A percentile compares a stretch with the other conserved stretches of the same genome.
phyloP scores from a whole-genome alignment of 2,113 vertebrate species.

The Meriones unguiculatus region DNA sequence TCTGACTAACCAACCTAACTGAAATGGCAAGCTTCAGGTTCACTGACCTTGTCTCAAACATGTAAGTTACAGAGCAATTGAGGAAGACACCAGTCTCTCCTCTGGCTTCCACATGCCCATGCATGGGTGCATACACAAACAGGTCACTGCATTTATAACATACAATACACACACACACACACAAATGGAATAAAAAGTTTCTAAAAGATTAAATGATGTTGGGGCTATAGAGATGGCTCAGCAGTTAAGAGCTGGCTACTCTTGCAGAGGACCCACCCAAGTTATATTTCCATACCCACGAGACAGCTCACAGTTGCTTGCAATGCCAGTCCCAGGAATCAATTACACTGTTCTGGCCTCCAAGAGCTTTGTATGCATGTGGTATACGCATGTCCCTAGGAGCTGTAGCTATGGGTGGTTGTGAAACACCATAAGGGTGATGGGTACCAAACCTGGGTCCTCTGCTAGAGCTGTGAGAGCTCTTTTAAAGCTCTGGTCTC shows the following conservation, averaged over 20 bases:
- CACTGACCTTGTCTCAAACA: not conserved
- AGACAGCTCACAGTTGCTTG: not conserved
- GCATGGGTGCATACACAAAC: not conserved
- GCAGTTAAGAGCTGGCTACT: not conserved
- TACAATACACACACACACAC: not conserved
- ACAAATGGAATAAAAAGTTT: not conserved
- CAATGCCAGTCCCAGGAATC: not conserved
- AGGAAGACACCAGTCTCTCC: not conserved
- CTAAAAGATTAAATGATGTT: not conserved
- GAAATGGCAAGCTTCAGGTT: not conserved
- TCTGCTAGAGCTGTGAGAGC: not conserved
- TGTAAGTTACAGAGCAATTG: not conserved
- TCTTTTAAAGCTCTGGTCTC: not conserved
- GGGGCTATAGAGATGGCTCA: not conserved
- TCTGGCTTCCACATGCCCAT: not conserved
- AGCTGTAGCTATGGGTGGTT: not conserved
- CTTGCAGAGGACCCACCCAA: not conserved
- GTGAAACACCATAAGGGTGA: not conserved
- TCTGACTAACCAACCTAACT: not conserved
- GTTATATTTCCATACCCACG: not conserved
- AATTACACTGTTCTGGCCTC: not conserved
- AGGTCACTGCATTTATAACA: not conserved
- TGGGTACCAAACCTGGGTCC: not conserved
- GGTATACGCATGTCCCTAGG: not conserved
- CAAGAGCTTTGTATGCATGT: not conserved